Evolutionary conservation across 2,113 vertebrate species (phyloP).

Genomic region (Lethenteron camtschaticum): DNA sequence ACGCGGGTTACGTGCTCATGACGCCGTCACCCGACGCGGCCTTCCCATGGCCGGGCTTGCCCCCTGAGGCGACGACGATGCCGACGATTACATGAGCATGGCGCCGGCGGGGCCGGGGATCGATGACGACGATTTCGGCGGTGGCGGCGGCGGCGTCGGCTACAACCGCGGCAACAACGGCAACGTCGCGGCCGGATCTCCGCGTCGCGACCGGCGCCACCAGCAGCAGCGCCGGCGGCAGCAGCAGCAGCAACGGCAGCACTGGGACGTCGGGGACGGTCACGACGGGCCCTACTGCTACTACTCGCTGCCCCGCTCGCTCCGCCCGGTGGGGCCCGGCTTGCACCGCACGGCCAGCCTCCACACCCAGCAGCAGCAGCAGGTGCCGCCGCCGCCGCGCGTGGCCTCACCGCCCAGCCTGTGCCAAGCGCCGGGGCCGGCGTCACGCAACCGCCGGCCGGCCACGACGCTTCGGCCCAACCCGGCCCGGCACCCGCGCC

Average conservation of each 20-base stretch:
- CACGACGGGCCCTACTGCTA: conserved; percentile 46
- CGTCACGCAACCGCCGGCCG: no score
- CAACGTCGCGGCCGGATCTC: conserved; percentile 35
- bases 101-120: conserved; percentile 31
- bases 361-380: conserved; percentile 29
- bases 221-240: conserved; percentile 9
- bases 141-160: conserved; percentile 17
- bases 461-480: no score
- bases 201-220: conserved; percentile 25
- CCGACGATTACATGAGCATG: conserved; percentile 40
- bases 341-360: conserved; percentile 18
- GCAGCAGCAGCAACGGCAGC: conserved; percentile 24
- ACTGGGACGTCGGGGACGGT: conserved; percentile 28
- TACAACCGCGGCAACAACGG: conserved; percentile 25
- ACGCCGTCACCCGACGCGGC: neutral
- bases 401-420: conserved; percentile 18
- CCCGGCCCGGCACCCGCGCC: no score
- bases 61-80: neutral
- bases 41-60: neutral
- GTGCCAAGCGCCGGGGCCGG: neutral
- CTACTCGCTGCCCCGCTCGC: conserved; percentile 21
- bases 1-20: neutral
- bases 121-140: conserved; percentile 14
- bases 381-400: conserved; percentile 7
- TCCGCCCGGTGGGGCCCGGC: conserved; percentile 22